These are phyloP conservation scores for Gymnodraco acuticeps DNA, from an alignment of 2,797 vertebrate genomes.

Conservation along the genomic window DNA sequence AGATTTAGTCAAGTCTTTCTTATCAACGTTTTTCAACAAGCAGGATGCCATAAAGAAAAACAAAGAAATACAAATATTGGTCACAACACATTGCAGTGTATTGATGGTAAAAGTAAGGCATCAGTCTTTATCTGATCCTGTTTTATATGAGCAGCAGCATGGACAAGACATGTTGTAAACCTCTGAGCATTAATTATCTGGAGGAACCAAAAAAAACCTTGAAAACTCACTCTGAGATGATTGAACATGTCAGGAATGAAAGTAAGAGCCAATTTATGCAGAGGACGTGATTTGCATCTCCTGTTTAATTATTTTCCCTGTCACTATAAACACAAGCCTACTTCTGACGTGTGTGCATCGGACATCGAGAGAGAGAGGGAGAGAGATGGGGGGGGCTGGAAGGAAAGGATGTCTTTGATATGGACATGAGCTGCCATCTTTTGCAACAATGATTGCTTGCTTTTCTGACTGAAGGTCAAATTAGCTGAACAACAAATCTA, in stretches of 20 bases:
- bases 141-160: not conserved
- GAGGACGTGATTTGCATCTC: constrained; percentile 54
- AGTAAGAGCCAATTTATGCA: constrained; percentile 52
- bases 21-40: not conserved
- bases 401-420: constrained; percentile 39
- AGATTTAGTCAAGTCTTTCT: not conserved
- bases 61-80: not conserved
- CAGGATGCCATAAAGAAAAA: not conserved
- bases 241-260: constrained; percentile 49
- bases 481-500: not conserved
- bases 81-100: not conserved
- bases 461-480: constrained; percentile 9
- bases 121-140: not conserved
- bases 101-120: not conserved
- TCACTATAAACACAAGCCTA: constrained; percentile 43
- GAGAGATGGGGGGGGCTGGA: not conserved
- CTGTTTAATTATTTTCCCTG: constrained; percentile 58
- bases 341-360: constrained; percentile 19
- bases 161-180: constrained; percentile 20
- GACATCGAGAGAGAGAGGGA: not conserved
- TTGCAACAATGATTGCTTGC: not conserved
- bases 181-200: constrained; percentile 18
- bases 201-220: constrained; percentile 18
- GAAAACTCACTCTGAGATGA: constrained; percentile 41
- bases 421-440: constrained; percentile 45